These are phyloP conservation scores for Dicerorhinus sumatrensis DNA, from an alignment of 2,113 vertebrate species.

Conservation along the genomic window DNA sequence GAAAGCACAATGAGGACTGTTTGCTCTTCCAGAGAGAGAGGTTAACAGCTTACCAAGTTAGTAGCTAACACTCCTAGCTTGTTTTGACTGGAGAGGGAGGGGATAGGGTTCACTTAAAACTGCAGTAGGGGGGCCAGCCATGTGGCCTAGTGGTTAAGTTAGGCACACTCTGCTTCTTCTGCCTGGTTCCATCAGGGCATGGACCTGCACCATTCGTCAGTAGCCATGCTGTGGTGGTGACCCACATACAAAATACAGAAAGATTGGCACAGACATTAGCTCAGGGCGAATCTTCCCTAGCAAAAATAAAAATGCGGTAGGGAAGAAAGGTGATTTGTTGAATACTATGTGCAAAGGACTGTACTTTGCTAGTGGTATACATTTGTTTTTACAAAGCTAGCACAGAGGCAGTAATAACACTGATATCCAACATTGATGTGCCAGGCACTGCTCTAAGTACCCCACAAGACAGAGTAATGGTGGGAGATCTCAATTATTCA, in stretches of 20 bases:
- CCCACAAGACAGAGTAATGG: background rate
- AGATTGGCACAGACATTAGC: too few relatives aligned
- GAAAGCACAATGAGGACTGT: background rate
- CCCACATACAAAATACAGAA: too few relatives aligned
- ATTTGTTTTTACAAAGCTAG: slow-evolving; percentile 26
- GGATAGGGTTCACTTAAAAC: background rate
- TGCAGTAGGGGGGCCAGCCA: background rate
- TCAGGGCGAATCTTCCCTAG: too few relatives aligned
- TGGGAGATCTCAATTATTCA: slow-evolving; percentile 68
- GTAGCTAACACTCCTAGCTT: background rate
- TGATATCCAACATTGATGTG: background rate
- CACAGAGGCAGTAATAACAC: background rate
- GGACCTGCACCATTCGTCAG: too few relatives aligned
- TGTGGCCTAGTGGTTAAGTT: too few relatives aligned
- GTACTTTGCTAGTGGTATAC: background rate
- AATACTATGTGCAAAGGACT: background rate
- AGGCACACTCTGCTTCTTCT: too few relatives aligned
- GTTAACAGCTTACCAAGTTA: background rate
- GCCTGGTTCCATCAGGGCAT: too few relatives aligned
- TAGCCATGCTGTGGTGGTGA: too few relatives aligned
- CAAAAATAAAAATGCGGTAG: background rate
- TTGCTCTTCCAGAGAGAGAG: background rate
- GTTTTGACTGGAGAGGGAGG: background rate
- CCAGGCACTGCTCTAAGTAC: slow-evolving; percentile 22
- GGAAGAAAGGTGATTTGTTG: background rate